Percentiles rank a stretch among this genome's conserved stretches.
These are phyloP conservation scores for Meghimatium bilineatum DNA, from an alignment of 2,888 invertebrate genomes.

Conservation along the genomic window DNA sequence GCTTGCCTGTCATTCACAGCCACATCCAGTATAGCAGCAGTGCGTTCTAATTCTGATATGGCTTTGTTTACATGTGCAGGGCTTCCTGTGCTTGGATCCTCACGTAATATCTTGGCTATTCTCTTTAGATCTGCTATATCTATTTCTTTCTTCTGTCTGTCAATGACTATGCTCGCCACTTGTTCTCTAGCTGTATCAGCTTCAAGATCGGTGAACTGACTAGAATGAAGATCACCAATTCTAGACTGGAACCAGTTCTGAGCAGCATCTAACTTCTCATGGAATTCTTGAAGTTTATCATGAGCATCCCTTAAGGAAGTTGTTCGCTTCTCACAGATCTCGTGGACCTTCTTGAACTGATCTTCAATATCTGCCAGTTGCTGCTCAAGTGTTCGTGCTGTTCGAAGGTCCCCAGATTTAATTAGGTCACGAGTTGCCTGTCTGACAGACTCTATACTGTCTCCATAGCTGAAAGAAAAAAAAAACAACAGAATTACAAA, in stretches of 20 bases:
- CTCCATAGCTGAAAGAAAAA: conserved; percentile 84
- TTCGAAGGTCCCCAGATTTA: conserved; percentile 83
- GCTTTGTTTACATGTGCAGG: conserved; percentile 64
- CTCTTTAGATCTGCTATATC: conserved; percentile 64
- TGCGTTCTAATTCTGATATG: conserved; percentile 84
- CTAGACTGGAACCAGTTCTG: conserved; percentile 70
- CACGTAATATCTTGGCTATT: conserved; percentile 66
- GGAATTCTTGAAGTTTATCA: conserved; percentile 83
- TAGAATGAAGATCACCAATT: conserved; percentile 75
- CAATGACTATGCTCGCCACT: conserved; percentile 79
- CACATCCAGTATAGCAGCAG: conserved; percentile 91
- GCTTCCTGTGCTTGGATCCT: conserved; percentile 71
- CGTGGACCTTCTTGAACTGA: conserved; percentile 90
- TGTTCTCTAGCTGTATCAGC: conserved; percentile 82
- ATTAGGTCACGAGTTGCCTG: conserved; percentile 89
- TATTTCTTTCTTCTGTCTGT: conserved; percentile 62
- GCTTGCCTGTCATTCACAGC: conserved; percentile 90
- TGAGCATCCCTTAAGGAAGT: conserved; percentile 88
- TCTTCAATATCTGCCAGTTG: conserved; percentile 90
- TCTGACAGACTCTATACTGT: conserved; percentile 89
- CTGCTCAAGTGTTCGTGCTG: conserved; percentile 92
- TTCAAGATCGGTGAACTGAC: conserved; percentile 82
- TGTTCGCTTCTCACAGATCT: conserved; percentile 86
- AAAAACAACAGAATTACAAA: no score
- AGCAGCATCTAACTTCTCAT: conserved; percentile 68